Percentiles rank a stretch among this genome's conserved stretches.
These are phyloP conservation scores for Ctenochaetus hawaiiensis DNA, from an alignment of 2,797 vertebrate genomes.

Conservation along the genomic window DNA sequence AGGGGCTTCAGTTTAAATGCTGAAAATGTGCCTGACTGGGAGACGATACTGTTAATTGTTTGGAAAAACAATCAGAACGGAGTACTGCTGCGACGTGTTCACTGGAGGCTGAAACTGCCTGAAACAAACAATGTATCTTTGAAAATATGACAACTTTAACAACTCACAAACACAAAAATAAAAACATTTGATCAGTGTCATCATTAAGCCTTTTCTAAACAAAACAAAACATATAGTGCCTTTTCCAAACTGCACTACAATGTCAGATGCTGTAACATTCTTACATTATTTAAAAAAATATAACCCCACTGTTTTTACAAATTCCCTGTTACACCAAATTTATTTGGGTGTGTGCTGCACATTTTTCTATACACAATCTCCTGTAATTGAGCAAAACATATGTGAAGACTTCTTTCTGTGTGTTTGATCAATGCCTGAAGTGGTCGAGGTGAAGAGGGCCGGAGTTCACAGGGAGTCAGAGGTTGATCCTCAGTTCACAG, in stretches of 20 bases:
- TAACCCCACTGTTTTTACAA: too few species aligned
- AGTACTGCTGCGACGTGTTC: slow-evolving; percentile 18
- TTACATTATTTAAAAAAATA: neutral
- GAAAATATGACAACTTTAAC: slow-evolving; percentile 1
- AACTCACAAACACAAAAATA: neutral
- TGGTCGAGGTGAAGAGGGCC: too few species aligned
- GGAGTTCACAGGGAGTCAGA: neutral
- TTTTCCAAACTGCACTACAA: too few species aligned
- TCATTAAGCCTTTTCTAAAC: neutral
- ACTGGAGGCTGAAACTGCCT: slow-evolving; percentile 47
- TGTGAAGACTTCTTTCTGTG: too few species aligned
- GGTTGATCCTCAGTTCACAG: slow-evolving; percentile 26
- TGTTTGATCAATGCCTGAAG: too few species aligned
- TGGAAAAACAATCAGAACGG: slow-evolving; percentile 42
- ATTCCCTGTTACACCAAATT: too few species aligned
- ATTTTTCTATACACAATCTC: too few species aligned
- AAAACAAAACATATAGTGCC: too few species aligned
- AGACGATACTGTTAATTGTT: slow-evolving; percentile 41
- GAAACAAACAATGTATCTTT: slow-evolving; percentile 17
- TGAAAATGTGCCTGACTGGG: slow-evolving; percentile 39
- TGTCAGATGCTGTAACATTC: neutral
- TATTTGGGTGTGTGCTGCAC: too few species aligned
- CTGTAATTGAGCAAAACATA: too few species aligned
- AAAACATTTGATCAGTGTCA: slow-evolving; percentile 8
- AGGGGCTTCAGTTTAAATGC: slow-evolving; percentile 32